Percentiles rank a stretch among this genome's conserved stretches.
Conservation (phyloP, 2,797 vertebrate genomes). For the Todus mexicanus region DNA sequence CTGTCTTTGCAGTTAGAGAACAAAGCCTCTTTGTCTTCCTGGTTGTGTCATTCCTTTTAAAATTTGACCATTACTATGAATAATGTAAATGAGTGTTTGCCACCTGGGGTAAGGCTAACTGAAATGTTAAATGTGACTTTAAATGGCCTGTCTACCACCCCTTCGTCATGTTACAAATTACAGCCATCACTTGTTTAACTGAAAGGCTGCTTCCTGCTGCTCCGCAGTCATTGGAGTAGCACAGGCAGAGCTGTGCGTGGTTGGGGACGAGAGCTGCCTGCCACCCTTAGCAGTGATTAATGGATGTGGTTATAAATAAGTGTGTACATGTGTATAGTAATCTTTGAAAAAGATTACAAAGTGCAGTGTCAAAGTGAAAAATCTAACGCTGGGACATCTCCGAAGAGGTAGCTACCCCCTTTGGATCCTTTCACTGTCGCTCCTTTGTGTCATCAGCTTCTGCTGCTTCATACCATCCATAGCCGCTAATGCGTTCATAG, state of each 20-base stretch:
- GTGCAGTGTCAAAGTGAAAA: neutral
- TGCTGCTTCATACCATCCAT: neutral
- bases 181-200: neutral
- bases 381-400: neutral
- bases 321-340: neutral
- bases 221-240: neutral
- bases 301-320: neutral
- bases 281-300: neutral
- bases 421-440: neutral
- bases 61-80: neutral
- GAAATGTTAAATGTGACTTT: slow-evolving; percentile 62
- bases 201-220: neutral
- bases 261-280: neutral
- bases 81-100: slow-evolving; percentile 31
- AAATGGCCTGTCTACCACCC: slow-evolving; percentile 14
- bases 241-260: neutral
- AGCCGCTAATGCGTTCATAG: neutral
- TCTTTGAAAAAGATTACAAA: neutral
- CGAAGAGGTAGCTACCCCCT: neutral
- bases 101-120: slow-evolving; percentile 45
- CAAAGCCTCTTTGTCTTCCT: slow-evolving; percentile 1
- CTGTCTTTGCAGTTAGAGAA: neutral
- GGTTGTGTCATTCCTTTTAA: slow-evolving; percentile 7
- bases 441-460: accelerated
- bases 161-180: neutral